Base-by-base conservation (phyloP, 2,113 vertebrate species). In the Neofelis nebulosa region DNA sequence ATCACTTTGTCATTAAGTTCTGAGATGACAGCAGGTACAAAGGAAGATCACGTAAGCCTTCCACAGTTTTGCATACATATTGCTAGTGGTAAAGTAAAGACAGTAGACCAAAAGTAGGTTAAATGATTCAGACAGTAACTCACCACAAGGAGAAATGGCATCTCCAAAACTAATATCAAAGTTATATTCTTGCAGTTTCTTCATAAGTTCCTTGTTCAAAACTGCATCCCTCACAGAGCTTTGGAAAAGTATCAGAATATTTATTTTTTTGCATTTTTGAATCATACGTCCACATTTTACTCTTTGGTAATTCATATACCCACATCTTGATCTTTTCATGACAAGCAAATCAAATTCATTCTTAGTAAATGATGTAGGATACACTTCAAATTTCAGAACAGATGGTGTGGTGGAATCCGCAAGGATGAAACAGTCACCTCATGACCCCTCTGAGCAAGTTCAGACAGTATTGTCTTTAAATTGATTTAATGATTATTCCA, bases 61-160 rank as follows among this genome's bases (percentile, higher is more conserved):
- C 96, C 96, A 0, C 98, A 98, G 87, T 31, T 98, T 86, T 96
- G 98, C 97, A 27, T 97, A 2, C 61, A 91, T 65, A 4, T 98
- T 86, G 18, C 92, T 98, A 0, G 97, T 85, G 11, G 98, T 97
- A 80, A 98, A 98, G 12, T 97, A 92, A 36, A 98, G 97, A 57
- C 92, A 98, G 78, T 98, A 97, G 61, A 99, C 95, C 21, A 98
- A 98, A 14, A 99, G 99, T 4, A 99, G 79, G 8, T 16, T 84
- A 25, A 99, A 96, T 41, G 98, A 96, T 69, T 98, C 98, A n/a
- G 98, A 98, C 80, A 99, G 16, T 0, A 99, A 97, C 18, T 98
- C 98, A 0, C 98, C 98, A 0, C 98, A 98, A 12, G 97, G 5
- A 21, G 38, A 0, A 1, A 99, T 19, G 0, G 98, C 23, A 68